phyloP scores from a whole-genome alignment of 2,113 vertebrate species.

The Lamprotornis superbus region DNA sequence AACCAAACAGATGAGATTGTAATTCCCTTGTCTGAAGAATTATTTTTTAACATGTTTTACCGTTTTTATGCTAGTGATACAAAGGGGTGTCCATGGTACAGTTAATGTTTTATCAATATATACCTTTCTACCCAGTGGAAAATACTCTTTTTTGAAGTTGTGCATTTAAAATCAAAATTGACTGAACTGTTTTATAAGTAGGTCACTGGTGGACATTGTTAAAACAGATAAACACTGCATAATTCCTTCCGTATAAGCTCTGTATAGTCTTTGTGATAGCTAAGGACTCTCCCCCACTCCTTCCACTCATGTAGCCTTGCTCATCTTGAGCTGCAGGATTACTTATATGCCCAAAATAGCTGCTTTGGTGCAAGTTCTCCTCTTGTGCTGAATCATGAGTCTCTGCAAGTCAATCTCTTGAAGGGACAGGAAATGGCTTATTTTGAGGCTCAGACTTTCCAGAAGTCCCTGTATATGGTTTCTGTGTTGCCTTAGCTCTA shows the following conservation, averaged over 20 bases:
- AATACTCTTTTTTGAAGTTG: not conserved
- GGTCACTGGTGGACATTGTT: not conserved
- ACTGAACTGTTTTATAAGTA: not conserved
- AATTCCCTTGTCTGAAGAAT: not conserved
- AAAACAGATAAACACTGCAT: not conserved
- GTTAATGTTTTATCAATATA: not conserved
- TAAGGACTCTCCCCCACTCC: not conserved
- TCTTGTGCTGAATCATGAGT: not conserved
- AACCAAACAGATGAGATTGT: not conserved
- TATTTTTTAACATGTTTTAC: not conserved
- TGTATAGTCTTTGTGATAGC: not conserved
- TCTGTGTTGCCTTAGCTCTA: not conserved
- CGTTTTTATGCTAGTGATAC: not conserved
- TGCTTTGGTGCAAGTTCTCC: not conserved
- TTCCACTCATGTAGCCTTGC: not conserved
- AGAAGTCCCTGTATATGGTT: not conserved
- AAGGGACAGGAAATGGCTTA: not conserved
- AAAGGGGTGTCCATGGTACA: not conserved
- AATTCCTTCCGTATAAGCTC: not conserved
- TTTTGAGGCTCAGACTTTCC: not conserved
- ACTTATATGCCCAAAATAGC: not conserved
- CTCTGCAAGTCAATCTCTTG: not conserved
- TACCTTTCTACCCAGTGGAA: not conserved
- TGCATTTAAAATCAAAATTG: not conserved
- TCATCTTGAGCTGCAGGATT: not conserved